Conservation (phyloP, 2,113 vertebrate species). For the Marcusenius ussheri region DNA sequence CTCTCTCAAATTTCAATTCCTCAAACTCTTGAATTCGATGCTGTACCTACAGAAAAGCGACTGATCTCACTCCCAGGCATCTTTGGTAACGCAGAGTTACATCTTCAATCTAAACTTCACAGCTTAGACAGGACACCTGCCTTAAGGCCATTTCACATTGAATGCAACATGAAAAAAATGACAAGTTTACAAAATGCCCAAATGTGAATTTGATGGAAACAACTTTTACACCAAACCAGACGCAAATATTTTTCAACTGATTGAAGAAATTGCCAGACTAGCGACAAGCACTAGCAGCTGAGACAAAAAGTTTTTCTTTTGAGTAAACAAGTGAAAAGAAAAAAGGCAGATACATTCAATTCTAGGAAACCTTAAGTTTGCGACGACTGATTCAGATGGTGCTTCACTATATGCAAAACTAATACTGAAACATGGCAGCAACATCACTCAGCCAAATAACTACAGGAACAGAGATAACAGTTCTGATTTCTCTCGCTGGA, state of each 20-base stretch:
- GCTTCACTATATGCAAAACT: not conserved
- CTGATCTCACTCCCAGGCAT: not conserved
- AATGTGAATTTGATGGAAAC: not conserved
- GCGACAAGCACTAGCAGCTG: not conserved
- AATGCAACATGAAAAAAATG: not conserved
- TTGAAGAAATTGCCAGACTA: not conserved
- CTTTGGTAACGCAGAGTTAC: not conserved
- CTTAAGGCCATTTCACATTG: not conserved
- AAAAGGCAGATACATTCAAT: not conserved
- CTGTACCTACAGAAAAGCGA: not conserved
- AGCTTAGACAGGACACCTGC: not conserved
- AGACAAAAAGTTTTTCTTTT: not conserved
- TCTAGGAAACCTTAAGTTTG: not conserved
- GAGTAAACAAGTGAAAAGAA: not conserved
- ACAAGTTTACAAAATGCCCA: not conserved
- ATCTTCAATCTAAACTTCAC: not conserved
- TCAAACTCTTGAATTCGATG: not conserved
- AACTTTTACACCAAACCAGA: not conserved
- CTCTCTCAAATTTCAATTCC: slow-evolving; percentile 26
- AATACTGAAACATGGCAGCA: too few species aligned
- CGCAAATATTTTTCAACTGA: not conserved
- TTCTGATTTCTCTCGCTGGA: too few species aligned
- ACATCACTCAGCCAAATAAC: not conserved
- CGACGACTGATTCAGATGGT: not conserved
- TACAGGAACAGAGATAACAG: too few species aligned